Percentiles rank a stretch among this genome's conserved stretches.
These are phyloP conservation scores for Schizopygopsis malacanthus DNA, from an alignment of 2,797 vertebrate species.

Conservation along the genomic window DNA sequence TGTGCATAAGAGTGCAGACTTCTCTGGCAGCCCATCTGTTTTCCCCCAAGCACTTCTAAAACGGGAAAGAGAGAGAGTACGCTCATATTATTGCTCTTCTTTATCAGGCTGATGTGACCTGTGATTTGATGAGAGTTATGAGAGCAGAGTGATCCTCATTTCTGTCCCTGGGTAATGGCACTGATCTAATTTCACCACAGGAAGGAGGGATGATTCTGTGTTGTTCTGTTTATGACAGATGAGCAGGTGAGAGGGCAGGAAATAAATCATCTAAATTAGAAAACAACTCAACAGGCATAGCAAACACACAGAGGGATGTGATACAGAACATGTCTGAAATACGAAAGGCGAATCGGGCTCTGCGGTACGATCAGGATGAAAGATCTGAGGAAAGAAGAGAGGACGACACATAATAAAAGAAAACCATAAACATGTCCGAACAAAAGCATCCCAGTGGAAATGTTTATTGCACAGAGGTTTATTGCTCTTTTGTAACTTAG, in stretches of 20 bases:
- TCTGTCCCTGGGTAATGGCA: conserved; percentile 2
- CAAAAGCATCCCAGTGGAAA: background rate
- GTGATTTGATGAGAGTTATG: conserved; percentile 29
- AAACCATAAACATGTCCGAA: background rate
- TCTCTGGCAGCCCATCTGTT: conserved; percentile 29
- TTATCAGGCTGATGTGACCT: conserved; percentile 35
- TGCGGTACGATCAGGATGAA: background rate
- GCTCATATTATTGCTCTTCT: conserved; percentile 20
- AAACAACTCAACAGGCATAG: conserved; percentile 9
- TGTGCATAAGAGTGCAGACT: background rate
- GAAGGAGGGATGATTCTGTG: conserved; percentile 23
- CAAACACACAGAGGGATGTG: background rate
- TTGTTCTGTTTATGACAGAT: conserved; percentile 25
- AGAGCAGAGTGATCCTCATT: conserved; percentile 20
- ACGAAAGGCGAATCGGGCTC: background rate
- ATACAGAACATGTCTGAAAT: background rate
- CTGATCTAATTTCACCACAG: conserved; percentile 30
- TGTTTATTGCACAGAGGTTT: background rate
- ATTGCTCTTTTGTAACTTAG: conserved; percentile 3
- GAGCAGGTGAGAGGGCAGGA: conserved; percentile 30
- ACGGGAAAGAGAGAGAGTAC: background rate
- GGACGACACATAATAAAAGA: background rate
- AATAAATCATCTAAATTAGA: conserved; percentile 44
- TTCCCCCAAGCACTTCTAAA: background rate
- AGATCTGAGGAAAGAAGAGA: background rate